Percentiles rank a stretch among this genome's conserved stretches.
These are phyloP conservation scores for Cerastoderma edule DNA, from an alignment of 2,888 invertebrate species.

Conservation along the genomic window DNA sequence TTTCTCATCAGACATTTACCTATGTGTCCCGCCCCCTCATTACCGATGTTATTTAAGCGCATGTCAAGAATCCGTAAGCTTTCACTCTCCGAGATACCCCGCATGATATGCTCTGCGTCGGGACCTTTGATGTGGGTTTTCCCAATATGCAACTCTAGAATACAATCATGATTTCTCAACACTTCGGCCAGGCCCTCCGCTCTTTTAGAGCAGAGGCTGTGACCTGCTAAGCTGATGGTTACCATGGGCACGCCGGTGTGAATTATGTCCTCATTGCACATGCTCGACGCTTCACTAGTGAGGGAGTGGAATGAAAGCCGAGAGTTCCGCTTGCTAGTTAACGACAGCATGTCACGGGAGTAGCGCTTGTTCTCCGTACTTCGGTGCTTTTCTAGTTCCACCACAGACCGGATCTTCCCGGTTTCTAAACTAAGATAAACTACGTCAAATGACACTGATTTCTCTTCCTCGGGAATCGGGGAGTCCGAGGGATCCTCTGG, in stretches of 20 bases:
- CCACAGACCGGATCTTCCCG: constrained; percentile 73
- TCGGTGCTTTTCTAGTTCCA: constrained; percentile 76
- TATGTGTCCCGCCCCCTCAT: constrained; percentile 73
- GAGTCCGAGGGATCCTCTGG: constrained; percentile 55
- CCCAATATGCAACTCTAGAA: constrained; percentile 79
- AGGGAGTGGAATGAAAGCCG: constrained; percentile 71
- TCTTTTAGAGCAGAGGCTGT: constrained; percentile 72
- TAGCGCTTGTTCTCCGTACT: constrained; percentile 61
- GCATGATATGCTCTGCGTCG: constrained; percentile 71
- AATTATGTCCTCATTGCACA: constrained; percentile 61
- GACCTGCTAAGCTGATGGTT: constrained; percentile 78
- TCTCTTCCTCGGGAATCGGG: constrained; percentile 76
- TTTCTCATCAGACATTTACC: constrained; percentile 74
- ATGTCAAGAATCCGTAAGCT: constrained; percentile 77
- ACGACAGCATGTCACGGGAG: constrained; percentile 61
- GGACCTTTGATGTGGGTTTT: constrained; percentile 77
- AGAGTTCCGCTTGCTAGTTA: constrained; percentile 68
- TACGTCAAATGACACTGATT: constrained; percentile 77
- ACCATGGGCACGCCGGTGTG: constrained; percentile 77
- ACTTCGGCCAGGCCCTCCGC: constrained; percentile 71
- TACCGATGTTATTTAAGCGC: constrained; percentile 77
- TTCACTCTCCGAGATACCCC: constrained; percentile 68
- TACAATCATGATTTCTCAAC: constrained; percentile 73
- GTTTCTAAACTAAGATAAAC: constrained; percentile 76
- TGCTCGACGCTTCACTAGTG: constrained; percentile 60